Percentiles rank a stretch among this genome's conserved stretches.
These are phyloP conservation scores for Uloborus diversus DNA, from an alignment of 1,140 invertebrate genomes.

Conservation along the genomic window DNA sequence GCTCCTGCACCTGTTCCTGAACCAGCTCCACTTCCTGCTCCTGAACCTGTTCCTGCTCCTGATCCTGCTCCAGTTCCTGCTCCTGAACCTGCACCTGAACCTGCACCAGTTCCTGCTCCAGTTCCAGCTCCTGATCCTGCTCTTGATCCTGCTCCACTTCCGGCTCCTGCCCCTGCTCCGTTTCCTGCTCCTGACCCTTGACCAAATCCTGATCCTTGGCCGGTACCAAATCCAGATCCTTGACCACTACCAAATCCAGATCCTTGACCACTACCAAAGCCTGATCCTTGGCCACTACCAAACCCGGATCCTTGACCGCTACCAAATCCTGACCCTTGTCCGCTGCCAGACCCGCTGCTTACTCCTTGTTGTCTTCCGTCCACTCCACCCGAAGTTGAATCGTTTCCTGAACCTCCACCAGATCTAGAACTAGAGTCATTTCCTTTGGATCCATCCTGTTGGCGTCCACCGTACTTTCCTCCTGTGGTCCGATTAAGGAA, in stretches of 20 bases:
- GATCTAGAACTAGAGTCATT: background rate
- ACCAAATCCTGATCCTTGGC: background rate
- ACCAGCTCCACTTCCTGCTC: background rate
- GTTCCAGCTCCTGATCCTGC: background rate
- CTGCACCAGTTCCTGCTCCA: background rate
- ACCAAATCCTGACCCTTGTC: background rate
- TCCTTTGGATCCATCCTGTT: no score
- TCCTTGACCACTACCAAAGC: background rate
- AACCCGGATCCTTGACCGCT: background rate
- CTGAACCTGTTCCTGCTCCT: background rate
- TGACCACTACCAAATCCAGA: background rate
- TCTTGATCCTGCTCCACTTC: background rate
- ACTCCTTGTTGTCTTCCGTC: background rate
- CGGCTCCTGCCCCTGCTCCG: background rate
- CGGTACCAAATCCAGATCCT: slow-evolving; percentile 14
- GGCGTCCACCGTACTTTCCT: no score
- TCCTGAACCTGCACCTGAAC: background rate
- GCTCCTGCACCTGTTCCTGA: no score
- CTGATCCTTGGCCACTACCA: background rate
- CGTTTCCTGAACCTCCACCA: background rate
- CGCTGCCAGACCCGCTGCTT: background rate
- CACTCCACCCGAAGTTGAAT: background rate
- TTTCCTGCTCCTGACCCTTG: background rate
- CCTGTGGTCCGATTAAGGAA: no score
- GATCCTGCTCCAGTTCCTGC: background rate